phyloP scores from a whole-genome alignment of 92 coral and sea anemone species.

The Palythoa heliodiscus region DNA sequence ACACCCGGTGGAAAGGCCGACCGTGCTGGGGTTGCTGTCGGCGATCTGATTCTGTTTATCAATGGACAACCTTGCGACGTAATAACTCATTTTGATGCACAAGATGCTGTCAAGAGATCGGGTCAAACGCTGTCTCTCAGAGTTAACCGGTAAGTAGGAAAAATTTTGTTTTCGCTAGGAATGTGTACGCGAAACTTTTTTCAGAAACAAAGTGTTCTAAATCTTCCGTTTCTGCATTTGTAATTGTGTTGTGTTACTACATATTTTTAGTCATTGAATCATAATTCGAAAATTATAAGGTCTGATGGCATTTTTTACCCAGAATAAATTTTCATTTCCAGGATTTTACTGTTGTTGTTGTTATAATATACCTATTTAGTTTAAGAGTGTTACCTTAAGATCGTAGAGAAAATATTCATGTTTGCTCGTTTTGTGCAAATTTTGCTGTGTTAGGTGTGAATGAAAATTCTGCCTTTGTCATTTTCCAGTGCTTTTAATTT shows the following conservation, averaged over 20 bases:
- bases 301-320: constrained; percentile 23
- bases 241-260: constrained; percentile 19
- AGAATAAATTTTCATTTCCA: neutral
- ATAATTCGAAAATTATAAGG: neutral
- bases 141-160: constrained; percentile 70
- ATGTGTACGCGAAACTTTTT: neutral
- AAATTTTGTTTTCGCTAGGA: neutral
- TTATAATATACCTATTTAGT: neutral
- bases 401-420: neutral
- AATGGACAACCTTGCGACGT: constrained; percentile 69
- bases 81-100: constrained; percentile 93
- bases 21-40: constrained; percentile 60
- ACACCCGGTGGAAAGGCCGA: constrained; percentile 96
- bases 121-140: constrained; percentile 70
- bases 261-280: neutral
- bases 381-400: neutral
- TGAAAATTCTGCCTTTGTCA: neutral
- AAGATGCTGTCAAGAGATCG: constrained; percentile 82
- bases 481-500: neutral
- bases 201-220: neutral
- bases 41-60: constrained; percentile 75
- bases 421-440: neutral
- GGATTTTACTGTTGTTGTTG: neutral
- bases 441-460: neutral
- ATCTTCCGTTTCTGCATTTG: neutral